Evolutionary conservation across 2,113 vertebrate genomes (phyloP), one percentile per base, ranked within the genome.

Genomic region (Cygnus atratus): DNA sequence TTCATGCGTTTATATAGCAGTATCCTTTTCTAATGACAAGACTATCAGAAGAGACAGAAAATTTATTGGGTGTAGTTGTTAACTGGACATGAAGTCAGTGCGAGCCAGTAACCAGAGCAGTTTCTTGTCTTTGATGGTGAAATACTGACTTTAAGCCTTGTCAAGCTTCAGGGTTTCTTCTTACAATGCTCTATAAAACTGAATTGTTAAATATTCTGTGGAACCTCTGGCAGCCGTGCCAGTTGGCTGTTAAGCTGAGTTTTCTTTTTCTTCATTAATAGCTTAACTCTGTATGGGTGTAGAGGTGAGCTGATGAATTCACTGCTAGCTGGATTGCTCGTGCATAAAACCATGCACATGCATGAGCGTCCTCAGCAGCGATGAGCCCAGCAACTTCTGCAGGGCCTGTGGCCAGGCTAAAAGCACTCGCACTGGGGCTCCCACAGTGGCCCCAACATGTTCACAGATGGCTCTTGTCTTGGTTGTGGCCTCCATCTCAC

Each of bases 111-210:
- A 81, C 37, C 57, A 71, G 67, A 81, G 48, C 35, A 57, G 39
- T 44, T 92, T 84, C 48, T 61, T 91, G 54, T 43, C 74, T 95
- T 77, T 84, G 58, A 35, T 19, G 48, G 58, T 91, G 61, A 93
- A 90, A 93, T 82, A 48, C 39, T 84, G 66, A 20, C 61, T 92
- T 44, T 24, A 78, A 80, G 67, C 24, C 21, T 77, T n/a, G 35
- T 58, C 48, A 78, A 52, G n/a, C 58, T 84, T 59, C 39, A n/a
- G 44, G 43, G 11, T 76, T 86, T 63, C 48, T 93, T 85, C 58
- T 62, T 74, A 9, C n/a, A 77, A 18, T 37, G 25, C 33, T 76
- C 63, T 72, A 57, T 89, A 76, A 87, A 74, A 78, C 39, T 11
- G 33, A 52, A 46, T 55, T 37, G 25, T 70, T 70, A 67, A 67